Conservation (phyloP, 2,113 vertebrate species). For the Serilophus lunatus region DNA sequence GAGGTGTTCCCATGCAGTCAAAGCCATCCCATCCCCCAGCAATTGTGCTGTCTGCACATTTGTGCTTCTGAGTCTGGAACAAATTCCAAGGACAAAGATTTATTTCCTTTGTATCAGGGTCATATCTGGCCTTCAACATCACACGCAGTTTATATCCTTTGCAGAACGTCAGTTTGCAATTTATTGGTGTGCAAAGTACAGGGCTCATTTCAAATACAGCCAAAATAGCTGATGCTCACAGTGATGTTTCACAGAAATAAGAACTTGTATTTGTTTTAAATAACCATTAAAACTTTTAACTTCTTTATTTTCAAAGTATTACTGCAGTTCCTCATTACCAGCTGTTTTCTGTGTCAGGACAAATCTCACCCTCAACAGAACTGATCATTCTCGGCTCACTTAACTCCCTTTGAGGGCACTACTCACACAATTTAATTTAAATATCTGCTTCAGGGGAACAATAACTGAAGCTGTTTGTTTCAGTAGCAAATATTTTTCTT, state of each 20-base stretch:
- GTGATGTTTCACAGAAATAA: not conserved
- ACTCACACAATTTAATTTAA: not conserved
- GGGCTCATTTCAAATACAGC: fast-evolving
- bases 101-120: not conserved
- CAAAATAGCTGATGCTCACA: not conserved
- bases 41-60: not conserved
- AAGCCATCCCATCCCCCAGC: too few species aligned
- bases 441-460: not conserved
- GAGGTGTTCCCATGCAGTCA: not conserved
- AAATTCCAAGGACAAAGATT: not conserved
- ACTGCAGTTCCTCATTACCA: not conserved
- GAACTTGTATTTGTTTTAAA: not conserved
- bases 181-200: not conserved
- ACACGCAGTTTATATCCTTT: not conserved
- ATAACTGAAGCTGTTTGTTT: not conserved
- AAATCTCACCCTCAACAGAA: not conserved
- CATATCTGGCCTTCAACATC: not conserved
- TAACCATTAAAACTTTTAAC: not conserved
- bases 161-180: not conserved
- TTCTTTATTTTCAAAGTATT: not conserved
- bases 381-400: not conserved
- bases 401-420: not conserved
- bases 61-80: not conserved
- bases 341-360: not conserved
- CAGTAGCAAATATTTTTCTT: not conserved